A percentile compares a stretch with the other conserved stretches of the same genome.
Conservation (phyloP, 2,113 vertebrate species). For the Podocnemis expansa region DNA sequence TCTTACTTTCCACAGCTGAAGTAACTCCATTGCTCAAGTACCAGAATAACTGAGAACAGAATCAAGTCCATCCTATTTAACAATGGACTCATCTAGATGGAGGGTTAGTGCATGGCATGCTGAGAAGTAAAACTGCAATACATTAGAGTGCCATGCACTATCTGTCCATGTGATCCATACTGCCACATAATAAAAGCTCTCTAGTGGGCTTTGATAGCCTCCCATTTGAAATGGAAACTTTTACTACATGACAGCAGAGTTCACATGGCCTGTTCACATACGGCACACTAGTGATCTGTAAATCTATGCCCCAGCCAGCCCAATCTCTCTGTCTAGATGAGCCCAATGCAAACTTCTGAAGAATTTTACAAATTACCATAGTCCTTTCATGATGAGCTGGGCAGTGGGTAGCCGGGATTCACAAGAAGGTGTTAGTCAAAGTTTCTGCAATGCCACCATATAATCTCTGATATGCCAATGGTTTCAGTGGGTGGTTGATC, state of each 20-base stretch:
- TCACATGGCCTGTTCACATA: not conserved
- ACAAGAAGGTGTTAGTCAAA: not conserved
- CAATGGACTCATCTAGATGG: not conserved
- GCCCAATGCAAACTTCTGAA: not conserved
- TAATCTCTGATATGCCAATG: not conserved
- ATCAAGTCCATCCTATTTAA: not conserved
- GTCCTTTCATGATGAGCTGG: not conserved
- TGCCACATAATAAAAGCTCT: not conserved
- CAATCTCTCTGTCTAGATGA: not conserved
- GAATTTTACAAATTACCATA: not conserved
- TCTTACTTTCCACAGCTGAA: not conserved
- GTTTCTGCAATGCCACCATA: not conserved
- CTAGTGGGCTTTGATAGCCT: not conserved
- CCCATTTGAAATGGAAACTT: not conserved
- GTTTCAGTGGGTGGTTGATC: not conserved
- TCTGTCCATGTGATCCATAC: not conserved
- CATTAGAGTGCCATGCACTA: not conserved
- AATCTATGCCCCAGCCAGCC: not conserved
- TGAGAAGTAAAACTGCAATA: not conserved
- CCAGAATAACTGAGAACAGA: not conserved
- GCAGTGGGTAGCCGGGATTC: not conserved
- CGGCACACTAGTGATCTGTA: not conserved
- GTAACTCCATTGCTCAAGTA: not conserved
- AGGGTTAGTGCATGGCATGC: not conserved
- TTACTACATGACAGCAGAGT: not conserved